Evolutionary conservation across 1,140 invertebrate genomes (phyloP), one percentile per base, ranked within the genome.

Genomic region (Meloidogyne hapla): DNA sequence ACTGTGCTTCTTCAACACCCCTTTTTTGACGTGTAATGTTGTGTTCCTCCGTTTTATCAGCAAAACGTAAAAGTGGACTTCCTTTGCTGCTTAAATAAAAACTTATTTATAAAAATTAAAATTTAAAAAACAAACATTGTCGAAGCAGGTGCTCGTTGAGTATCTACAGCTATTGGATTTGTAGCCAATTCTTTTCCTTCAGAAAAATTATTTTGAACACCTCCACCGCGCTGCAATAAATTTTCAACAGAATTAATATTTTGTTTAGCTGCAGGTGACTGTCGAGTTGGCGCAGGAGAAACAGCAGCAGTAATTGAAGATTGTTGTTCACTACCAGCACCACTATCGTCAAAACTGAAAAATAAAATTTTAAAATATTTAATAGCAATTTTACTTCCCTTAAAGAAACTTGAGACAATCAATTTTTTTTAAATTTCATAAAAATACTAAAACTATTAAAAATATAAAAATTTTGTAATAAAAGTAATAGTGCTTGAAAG

Each of bases 301-400:
- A 56, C n/a, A 56, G 48, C 48, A 56, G 48, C 48, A n/a, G 48
- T 48, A 48, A 48, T 48, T 18, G 15, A 56, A 56, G 48, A 56
- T 56, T 56, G 18, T 56, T 56, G 48, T n/a, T 56, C 48, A 56
- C 48, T 56, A 56, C 48, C 48, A 56, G 48, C n/a, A 56, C 48
- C 48, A 5, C 48, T 56, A 56, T 56, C 48, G 48, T 56, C 48
- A 56, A 67, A 42, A 33, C 65, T 67, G 6, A 18, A 42, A 67
- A 18, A 48, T 48, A 56, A 56, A 56, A n/a, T 56, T 56, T 56
- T 15, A 2, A 56, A 56, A 56, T 6, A n/a, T 56, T n/a, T 1
- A 21, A 0, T 48, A 15, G 12, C 9, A 42, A 42, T 42, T 42
- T 42, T 42, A 42, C 13, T 48, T 48, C 4, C 13, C 4, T 4